phyloP scores from a whole-genome alignment of 2,797 vertebrate genomes.

The Morus bassanus region DNA sequence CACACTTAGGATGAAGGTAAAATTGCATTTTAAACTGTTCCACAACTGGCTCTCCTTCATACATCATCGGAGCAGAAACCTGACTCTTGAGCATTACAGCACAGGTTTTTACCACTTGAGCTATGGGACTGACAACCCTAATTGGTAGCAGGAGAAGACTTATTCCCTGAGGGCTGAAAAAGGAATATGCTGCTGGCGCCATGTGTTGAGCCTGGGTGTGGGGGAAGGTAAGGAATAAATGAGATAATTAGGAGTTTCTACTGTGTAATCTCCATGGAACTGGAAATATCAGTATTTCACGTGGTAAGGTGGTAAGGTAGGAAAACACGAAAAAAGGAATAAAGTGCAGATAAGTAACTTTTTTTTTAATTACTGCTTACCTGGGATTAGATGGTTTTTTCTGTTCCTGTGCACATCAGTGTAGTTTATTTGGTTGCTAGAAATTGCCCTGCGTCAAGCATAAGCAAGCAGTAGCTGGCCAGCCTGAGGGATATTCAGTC shows the following conservation, averaged over 20 bases:
- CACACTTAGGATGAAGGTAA: slow-evolving; percentile 26
- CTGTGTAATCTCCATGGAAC: slow-evolving; percentile 1
- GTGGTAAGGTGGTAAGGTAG: not conserved
- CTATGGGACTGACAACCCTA: slow-evolving; percentile 60
- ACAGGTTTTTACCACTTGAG: slow-evolving; percentile 58
- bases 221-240: slow-evolving; percentile 57
- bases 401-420: not conserved
- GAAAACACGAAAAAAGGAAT: not conserved
- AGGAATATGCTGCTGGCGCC: slow-evolving; percentile 61
- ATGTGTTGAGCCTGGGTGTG: slow-evolving; percentile 53
- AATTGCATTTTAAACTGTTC: slow-evolving; percentile 63
- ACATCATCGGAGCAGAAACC: slow-evolving; percentile 61
- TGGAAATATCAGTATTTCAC: slow-evolving; percentile 24
- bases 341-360: not conserved
- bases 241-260: slow-evolving; percentile 56
- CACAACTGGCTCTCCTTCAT: slow-evolving; percentile 51
- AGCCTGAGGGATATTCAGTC: not conserved
- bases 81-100: slow-evolving; percentile 57
- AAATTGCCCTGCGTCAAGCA: not conserved
- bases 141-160: slow-evolving; percentile 68
- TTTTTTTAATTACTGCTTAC: not conserved
- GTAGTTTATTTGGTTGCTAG: not conserved
- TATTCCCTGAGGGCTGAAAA: slow-evolving; percentile 47
- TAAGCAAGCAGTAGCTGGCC: not conserved
- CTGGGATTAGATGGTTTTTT: not conserved